phyloP scores from a whole-genome alignment of 2,797 vertebrate genomes.

The Typhlichthys subterraneus region DNA sequence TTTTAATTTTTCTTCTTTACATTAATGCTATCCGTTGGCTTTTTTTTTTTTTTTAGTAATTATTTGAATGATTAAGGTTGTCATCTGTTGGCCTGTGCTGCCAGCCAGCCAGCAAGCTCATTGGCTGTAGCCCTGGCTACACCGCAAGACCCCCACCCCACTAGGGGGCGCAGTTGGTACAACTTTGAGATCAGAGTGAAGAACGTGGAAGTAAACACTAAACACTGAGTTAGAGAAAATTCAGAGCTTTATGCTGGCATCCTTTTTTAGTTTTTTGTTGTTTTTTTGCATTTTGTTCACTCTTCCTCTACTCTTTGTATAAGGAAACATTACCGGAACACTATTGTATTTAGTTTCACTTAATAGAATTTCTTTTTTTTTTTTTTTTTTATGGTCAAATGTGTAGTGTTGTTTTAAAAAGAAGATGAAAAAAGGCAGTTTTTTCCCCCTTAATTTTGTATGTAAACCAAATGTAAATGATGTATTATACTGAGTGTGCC shows the following conservation, averaged over 20 bases:
- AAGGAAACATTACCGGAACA: conserved; percentile 69
- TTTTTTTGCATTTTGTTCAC: conserved; percentile 18
- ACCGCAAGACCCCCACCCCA: conserved; percentile 7
- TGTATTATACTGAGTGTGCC: conserved; percentile 89
- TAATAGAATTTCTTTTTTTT: conserved; percentile 46
- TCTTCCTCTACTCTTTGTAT: conserved; percentile 27
- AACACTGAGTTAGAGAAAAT: conserved; percentile 45
- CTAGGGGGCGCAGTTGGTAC: conserved; percentile 18
- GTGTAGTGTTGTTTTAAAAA: conserved; percentile 60
- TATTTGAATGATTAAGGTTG: conserved; percentile 48
- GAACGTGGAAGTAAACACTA: conserved; percentile 31
- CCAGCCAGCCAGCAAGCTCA: background rate
- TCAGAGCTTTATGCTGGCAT: conserved; percentile 36
- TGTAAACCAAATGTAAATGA: conserved; percentile 82
- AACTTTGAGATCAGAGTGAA: conserved; percentile 10
- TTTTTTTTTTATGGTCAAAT: conserved; percentile 61
- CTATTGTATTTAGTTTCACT: conserved; percentile 69
- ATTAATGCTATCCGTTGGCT: background rate
- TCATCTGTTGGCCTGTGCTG: conserved; percentile 3
- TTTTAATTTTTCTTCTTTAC: conserved; percentile 51
- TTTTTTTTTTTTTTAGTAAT: background rate
- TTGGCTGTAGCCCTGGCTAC: background rate
- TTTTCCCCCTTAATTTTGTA: conserved; percentile 59
- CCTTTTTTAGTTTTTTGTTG: background rate
- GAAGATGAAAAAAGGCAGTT: conserved; percentile 50